phyloP scores from a whole-genome alignment of 2,797 vertebrate genomes.

The Kryptolebias ocellatus region DNA sequence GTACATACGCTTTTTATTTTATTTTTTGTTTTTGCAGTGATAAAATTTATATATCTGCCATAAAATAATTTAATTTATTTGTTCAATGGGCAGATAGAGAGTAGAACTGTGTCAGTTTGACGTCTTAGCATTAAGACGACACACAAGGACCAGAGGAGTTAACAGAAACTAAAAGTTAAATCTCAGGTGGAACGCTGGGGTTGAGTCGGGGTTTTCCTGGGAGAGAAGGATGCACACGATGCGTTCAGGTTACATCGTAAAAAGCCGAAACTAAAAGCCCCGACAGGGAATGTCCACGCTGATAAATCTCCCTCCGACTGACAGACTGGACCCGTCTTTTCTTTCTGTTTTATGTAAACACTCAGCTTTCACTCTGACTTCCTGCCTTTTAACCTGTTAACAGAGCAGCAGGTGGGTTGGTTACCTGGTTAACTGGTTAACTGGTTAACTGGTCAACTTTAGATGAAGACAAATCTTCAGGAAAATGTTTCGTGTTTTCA shows the following conservation, averaged over 20 bases:
- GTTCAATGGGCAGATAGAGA: constrained; percentile 55
- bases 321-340: constrained; percentile 16
- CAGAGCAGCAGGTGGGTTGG: too few relatives aligned
- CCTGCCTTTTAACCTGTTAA: too few relatives aligned
- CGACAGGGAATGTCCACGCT: constrained; percentile 43
- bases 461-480: constrained; percentile 35
- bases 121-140: too few relatives aligned
- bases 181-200: constrained; percentile 45
- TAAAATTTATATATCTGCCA: constrained; percentile 43
- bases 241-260: constrained; percentile 28
- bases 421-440: too few relatives aligned
- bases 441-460: constrained; percentile 33
- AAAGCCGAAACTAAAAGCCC: constrained; percentile 30
- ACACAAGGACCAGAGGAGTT: constrained; percentile 42
- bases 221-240: constrained; percentile 50
- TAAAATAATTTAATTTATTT: constrained; percentile 80
- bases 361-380: too few relatives aligned
- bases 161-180: constrained; percentile 48
- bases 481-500: constrained; percentile 14
- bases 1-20: constrained; percentile 19
- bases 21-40: background rate
- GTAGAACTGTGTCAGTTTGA: constrained; percentile 18
- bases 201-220: constrained; percentile 59
- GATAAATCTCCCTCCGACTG: constrained; percentile 49
- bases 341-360: too few relatives aligned